These are phyloP conservation scores for Thripadectes ignobilis DNA, from an alignment of 2,797 vertebrate species.

Conservation along the genomic window DNA sequence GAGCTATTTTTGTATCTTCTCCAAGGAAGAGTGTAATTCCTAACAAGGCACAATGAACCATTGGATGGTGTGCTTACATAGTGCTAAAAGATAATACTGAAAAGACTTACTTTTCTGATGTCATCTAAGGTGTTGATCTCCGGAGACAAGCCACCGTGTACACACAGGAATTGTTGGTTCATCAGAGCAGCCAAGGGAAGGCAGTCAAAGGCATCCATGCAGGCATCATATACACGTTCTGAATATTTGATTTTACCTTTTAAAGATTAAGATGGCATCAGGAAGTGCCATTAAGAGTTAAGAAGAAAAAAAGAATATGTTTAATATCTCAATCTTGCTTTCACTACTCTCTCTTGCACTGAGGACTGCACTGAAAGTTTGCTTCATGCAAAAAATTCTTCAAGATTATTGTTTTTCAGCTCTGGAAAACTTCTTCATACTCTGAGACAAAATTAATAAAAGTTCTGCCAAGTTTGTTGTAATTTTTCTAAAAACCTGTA, in stretches of 20 bases:
- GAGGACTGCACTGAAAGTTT: not conserved
- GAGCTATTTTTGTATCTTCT: not conserved
- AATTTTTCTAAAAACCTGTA: not conserved
- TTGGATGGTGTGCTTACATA: not conserved
- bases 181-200: slow-evolving; percentile 98
- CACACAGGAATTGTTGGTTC: slow-evolving; percentile 99
- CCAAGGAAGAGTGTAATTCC: not conserved
- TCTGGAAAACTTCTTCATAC: not conserved
- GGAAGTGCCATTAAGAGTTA: not conserved
- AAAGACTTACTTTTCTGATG: slow-evolving; percentile 96
- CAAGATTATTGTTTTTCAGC: not conserved
- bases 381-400: not conserved
- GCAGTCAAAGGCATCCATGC: slow-evolving; percentile 99
- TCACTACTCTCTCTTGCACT: not conserved
- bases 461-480: not conserved
- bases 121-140: slow-evolving; percentile 99
- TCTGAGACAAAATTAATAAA: not conserved
- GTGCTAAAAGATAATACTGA: not conserved
- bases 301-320: not conserved
- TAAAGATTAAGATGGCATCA: slow-evolving; percentile 41
- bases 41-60: not conserved
- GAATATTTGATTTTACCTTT: slow-evolving; percentile 99
- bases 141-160: slow-evolving; percentile 97
- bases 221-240: slow-evolving; percentile 96
- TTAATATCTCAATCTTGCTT: not conserved